Evolutionary conservation across 2,888 invertebrate species (phyloP), one percentile per base, ranked within the genome.

Genomic region (Phengaris arion): DNA sequence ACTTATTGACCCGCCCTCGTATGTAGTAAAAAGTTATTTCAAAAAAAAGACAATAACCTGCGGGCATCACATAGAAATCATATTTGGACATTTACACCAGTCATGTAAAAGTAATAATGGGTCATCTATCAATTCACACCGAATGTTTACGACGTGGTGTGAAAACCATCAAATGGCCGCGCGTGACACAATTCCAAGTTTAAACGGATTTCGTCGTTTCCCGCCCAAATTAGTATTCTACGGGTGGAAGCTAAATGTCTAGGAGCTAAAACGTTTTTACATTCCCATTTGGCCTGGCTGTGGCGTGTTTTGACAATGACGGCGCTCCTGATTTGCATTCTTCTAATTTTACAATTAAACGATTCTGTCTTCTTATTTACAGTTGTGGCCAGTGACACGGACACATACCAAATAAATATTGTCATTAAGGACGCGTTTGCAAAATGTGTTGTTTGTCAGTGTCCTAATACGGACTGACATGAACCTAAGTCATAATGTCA

Each of bases 161-260:
- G 8, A 64, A 51, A 46, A 45, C 13, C 70, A 64, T 12, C 12
- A 51, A 70, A 70, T 51, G 15, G 10, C 1, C 5, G 69, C n/a
- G 48, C 69, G 70, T 51, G 70, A 70, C 48, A 22, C 51, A 70
- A 70, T 70, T 22, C 70, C 10, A 51, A 15, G 48, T 15, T 15
- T 69, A 69, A 69, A 46, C 15, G 69, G 46, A 51, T 69, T 69
- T n/a, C 6, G 22, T 15, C 51, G 15, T 70, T 70, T 51, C 70
- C 48, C 22, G 70, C 51, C 51, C 70, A 15, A 70, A 70, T 70
- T 51, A 70, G 70, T 70, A 70, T 70, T 48, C 70, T 10, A 13
- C 69, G 46, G 8, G 68, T 10, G 69, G 48, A n/a, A 69, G 46
- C 69, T 48, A 10, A 59, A 22, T 22, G 70, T 70, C 51, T 70